Evolutionary conservation across 2,113 vertebrate species (phyloP).

Genomic region (Cervus canadensis): DNA sequence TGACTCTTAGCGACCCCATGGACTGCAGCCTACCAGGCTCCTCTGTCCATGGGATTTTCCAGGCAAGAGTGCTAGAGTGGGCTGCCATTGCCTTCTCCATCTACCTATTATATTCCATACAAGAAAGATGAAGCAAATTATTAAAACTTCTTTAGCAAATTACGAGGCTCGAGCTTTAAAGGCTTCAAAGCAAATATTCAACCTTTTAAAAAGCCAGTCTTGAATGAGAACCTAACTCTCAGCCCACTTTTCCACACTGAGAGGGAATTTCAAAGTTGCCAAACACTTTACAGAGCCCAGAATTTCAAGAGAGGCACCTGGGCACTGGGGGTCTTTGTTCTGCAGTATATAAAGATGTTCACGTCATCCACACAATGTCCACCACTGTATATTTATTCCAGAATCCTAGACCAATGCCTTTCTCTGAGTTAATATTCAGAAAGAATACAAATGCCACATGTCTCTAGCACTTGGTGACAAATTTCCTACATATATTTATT

Average conservation of each 20-base stretch:
- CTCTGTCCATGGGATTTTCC: no score
- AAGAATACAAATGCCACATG: not conserved
- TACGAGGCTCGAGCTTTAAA: not conserved
- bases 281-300: not conserved
- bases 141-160: not conserved
- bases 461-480: not conserved
- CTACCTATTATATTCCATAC: not conserved
- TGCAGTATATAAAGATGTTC: accelerated
- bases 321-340: not conserved
- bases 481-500: not conserved
- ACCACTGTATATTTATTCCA: not conserved
- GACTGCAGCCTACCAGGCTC: no score
- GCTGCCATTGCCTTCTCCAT: no score
- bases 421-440: not conserved
- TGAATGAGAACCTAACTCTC: not conserved
- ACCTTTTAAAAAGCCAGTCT: not conserved
- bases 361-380: no score
- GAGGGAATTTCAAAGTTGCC: not conserved
- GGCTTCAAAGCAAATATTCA: not conserved
- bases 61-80: no score
- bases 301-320: not conserved
- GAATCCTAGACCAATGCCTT: not conserved
- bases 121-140: not conserved
- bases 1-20: no score
- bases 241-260: not conserved